Conservation (phyloP, 2,797 vertebrate genomes). For the Muscicapa comitata region DNA sequence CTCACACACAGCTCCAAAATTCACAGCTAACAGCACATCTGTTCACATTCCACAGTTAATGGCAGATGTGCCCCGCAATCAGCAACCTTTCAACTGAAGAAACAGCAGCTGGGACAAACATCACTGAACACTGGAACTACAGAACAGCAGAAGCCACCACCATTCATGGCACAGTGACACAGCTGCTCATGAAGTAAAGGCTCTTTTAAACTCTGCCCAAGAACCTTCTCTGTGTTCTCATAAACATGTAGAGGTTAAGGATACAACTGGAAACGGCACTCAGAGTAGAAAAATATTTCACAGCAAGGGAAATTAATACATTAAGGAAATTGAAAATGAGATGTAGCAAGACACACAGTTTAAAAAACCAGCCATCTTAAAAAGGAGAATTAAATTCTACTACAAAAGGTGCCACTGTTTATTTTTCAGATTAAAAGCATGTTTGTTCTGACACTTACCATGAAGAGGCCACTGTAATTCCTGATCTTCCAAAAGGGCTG, state of each 20-base stretch:
- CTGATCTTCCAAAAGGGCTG: conserved; percentile 91
- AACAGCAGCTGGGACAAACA: not conserved
- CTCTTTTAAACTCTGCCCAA: not conserved
- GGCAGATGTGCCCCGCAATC: not conserved
- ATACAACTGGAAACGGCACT: not conserved
- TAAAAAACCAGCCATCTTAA: not conserved
- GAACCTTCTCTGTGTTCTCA: not conserved
- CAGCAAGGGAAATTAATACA: not conserved
- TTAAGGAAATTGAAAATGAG: not conserved
- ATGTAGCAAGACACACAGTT: not conserved
- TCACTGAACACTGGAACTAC: fast-evolving
- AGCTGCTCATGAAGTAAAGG: not conserved
- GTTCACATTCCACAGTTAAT: not conserved
- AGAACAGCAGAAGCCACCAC: not conserved
- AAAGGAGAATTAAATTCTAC: not conserved
- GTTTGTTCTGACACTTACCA: conserved; percentile 72
- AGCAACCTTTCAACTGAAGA: not conserved
- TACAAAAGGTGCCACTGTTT: not conserved
- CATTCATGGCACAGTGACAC: not conserved
- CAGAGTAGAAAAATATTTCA: not conserved
- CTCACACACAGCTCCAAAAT: not conserved
- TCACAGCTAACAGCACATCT: not conserved
- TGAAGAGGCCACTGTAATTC: conserved; percentile 98
- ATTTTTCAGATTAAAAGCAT: not conserved
- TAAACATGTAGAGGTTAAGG: not conserved